Evolutionary conservation across 2,888 invertebrate species (phyloP).

Genomic region (Creontiades dilutus): DNA sequence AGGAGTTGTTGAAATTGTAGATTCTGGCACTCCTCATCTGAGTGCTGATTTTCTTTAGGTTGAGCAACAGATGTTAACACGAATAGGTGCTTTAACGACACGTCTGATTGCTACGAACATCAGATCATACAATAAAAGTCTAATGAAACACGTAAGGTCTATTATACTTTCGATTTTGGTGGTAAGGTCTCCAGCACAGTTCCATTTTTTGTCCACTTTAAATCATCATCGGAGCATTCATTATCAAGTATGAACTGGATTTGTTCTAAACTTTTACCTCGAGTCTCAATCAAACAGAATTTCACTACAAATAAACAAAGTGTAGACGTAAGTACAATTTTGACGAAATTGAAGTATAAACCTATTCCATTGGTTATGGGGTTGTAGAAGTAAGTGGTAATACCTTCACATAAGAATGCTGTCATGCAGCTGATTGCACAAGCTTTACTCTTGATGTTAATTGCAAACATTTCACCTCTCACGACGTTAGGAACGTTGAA

Average conservation of each 20-base stretch:
- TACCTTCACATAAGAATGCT: conserved; percentile 81
- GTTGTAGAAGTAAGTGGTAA: conserved; percentile 82
- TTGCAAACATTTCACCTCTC: conserved; percentile 83
- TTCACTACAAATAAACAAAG: conserved; percentile 79
- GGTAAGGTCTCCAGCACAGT: no score
- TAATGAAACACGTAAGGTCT: no score
- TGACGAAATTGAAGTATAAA: conserved; percentile 84
- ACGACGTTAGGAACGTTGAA: conserved; percentile 83
- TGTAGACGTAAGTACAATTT: conserved; percentile 82
- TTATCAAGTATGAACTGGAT: conserved; percentile 81
- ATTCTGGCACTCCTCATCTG: no score
- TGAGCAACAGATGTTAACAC: no score
- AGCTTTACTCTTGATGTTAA: conserved; percentile 83
- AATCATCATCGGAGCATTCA: not conserved
- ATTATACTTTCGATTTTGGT: no score
- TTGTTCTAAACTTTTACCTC: conserved; percentile 84
- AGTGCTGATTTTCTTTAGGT: no score
- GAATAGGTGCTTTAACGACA: no score
- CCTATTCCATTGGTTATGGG: conserved; percentile 82
- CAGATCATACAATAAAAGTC: no score
- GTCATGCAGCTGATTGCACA: conserved; percentile 82
- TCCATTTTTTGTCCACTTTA: not conserved
- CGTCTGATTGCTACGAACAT: no score
- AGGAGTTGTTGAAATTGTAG: no score
- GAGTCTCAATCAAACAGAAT: conserved; percentile 84